A percentile compares a stretch with the other conserved stretches of the same genome.
Evolutionary conservation across 1,140 invertebrate species (phyloP).

Genomic region (Drosophila punjabiensis): DNA sequence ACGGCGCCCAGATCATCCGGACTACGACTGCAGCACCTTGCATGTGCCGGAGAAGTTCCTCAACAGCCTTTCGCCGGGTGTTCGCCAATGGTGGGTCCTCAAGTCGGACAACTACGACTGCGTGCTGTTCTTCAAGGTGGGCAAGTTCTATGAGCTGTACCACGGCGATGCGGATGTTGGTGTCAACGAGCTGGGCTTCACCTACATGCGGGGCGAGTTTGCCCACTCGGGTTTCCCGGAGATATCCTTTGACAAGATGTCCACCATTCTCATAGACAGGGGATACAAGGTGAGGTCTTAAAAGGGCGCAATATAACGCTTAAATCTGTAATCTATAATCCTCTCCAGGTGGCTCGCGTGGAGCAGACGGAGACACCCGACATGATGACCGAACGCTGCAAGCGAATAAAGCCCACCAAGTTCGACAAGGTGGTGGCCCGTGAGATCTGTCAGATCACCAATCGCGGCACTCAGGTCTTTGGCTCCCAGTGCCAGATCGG

Average conservation of each 20-base stretch:
- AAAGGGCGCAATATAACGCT: fast-evolving
- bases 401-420: constrained; percentile 89
- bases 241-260: constrained; percentile 95
- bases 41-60: constrained; percentile 93
- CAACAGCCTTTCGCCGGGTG: constrained; percentile 92
- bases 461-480: constrained; percentile 92
- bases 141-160: constrained; percentile 99
- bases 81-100: constrained; percentile 98
- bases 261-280: constrained; percentile 94
- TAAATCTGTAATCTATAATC: not conserved
- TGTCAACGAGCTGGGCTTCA: constrained; percentile 95
- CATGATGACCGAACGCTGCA: constrained; percentile 95
- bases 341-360: constrained; percentile 90
- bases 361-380: constrained; percentile 99
- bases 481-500: constrained; percentile 90
- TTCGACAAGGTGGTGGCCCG: constrained; percentile 96
- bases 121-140: constrained; percentile 99
- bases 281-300: constrained; percentile 92
- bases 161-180: constrained; percentile 99
- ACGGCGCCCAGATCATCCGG: constrained; percentile 89
- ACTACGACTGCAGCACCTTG: constrained; percentile 96
- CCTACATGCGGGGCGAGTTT: constrained; percentile 98
- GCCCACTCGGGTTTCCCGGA: constrained; percentile 99
- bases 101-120: constrained; percentile 96
- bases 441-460: constrained; percentile 97